Evolutionary conservation across 2,797 vertebrate species (phyloP).

Genomic region (Epinephelus awoara): DNA sequence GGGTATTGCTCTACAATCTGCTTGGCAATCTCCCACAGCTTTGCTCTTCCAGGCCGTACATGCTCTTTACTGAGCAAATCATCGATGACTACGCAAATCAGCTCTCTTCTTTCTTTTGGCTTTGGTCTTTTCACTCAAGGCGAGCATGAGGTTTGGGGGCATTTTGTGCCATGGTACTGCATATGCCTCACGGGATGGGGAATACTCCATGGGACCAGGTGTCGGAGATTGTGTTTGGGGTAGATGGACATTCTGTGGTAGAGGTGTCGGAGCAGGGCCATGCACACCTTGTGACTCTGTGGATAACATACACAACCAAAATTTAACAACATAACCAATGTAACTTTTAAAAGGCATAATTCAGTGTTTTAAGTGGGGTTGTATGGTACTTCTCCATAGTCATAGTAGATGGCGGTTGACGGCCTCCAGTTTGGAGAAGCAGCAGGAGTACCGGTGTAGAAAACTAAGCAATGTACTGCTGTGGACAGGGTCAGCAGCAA

Average conservation of each 20-base stretch:
- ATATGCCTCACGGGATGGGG: slow-evolving; percentile 5
- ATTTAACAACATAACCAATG: neutral
- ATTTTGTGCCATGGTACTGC: slow-evolving; percentile 43
- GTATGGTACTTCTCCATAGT: too few species aligned
- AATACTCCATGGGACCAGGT: slow-evolving; percentile 6
- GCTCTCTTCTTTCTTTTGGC: slow-evolving; percentile 32
- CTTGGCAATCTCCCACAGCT: slow-evolving; percentile 13
- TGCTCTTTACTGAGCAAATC: slow-evolving; percentile 22
- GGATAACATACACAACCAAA: slow-evolving; percentile 16
- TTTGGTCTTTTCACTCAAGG: slow-evolving; percentile 19
- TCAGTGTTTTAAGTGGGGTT: too few species aligned
- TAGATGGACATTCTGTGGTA: neutral
- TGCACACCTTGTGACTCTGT: slow-evolving; percentile 13
- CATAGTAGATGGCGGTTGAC: too few species aligned
- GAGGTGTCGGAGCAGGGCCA: neutral
- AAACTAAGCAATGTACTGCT: too few species aligned
- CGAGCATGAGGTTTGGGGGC: slow-evolving; percentile 27
- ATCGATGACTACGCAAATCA: slow-evolving; percentile 20
- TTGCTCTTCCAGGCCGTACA: slow-evolving; percentile 25
- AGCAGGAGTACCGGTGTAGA: too few species aligned
- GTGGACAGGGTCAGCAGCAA: too few species aligned
- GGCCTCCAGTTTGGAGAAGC: too few species aligned
- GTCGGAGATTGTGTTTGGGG: slow-evolving; percentile 9
- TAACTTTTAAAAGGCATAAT: too few species aligned
- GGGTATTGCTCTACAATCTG: slow-evolving; percentile 28